phyloP scores from a whole-genome alignment of 2,113 vertebrate genomes.

The Lamprotornis superbus region DNA sequence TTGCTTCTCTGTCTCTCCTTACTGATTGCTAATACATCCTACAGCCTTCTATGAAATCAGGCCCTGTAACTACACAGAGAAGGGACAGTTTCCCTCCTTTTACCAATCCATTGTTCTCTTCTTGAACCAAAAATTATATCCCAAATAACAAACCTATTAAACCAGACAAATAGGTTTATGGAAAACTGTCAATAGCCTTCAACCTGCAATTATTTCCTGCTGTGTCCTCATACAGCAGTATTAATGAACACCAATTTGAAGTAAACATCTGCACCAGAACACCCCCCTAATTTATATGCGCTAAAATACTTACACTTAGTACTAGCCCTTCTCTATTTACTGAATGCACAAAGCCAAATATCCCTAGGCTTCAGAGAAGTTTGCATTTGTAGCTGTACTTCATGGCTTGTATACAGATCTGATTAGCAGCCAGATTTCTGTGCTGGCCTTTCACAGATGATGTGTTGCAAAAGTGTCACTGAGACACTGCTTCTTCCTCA shows the following conservation, averaged over 20 bases:
- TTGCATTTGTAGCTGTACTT: conserved; percentile 37
- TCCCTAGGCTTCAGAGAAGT: conserved; percentile 19
- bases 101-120: not conserved
- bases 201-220: not conserved
- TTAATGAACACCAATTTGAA: not conserved
- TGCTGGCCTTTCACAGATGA: conserved; percentile 29
- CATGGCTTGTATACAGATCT: conserved; percentile 25
- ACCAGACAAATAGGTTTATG: not conserved
- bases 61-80: not conserved
- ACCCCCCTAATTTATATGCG: not conserved
- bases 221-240: not conserved
- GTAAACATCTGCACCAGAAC: not conserved
- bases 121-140: not conserved
- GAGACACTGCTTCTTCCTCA: conserved; percentile 3
- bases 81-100: not conserved
- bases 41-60: not conserved
- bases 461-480: not conserved
- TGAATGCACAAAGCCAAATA: not conserved
- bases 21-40: not conserved
- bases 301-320: not conserved
- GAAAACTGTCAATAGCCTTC: not conserved
- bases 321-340: not conserved
- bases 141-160: not conserved
- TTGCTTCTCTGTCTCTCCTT: not conserved
- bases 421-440: conserved; percentile 7